A percentile compares a stretch with the other conserved stretches of the same genome.
Conservation (phyloP, 2,113 vertebrate genomes). For the Pitta sordida region DNA sequence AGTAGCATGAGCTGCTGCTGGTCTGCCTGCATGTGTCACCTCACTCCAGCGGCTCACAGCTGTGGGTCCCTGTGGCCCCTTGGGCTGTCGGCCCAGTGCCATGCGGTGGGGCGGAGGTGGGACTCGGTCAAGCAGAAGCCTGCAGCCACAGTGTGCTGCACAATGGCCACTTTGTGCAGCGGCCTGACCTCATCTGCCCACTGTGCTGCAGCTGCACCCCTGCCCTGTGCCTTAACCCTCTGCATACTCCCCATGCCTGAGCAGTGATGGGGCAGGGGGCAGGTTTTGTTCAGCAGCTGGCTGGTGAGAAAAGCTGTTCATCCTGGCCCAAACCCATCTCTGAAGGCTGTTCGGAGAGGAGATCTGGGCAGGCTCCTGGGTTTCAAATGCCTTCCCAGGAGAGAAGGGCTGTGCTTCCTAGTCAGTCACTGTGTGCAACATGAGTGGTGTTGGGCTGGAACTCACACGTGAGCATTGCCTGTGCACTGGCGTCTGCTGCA, state of each 20-base stretch:
- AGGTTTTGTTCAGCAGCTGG: background rate
- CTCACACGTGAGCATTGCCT: accelerated
- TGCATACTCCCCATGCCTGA: accelerated
- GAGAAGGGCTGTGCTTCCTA: accelerated
- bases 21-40: accelerated
- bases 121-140: background rate
- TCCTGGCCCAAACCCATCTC: background rate
- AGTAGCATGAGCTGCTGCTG: background rate
- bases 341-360: background rate
- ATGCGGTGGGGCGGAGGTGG: background rate
- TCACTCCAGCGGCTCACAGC: background rate
- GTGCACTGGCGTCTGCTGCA: accelerated
- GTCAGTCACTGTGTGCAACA: accelerated
- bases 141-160: background rate
- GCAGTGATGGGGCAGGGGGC: background rate
- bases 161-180: conserved; percentile 1
- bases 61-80: background rate
- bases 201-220: background rate
- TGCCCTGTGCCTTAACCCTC: background rate
- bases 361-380: background rate
- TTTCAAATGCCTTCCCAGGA: background rate
- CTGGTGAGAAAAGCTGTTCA: background rate
- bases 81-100: background rate
- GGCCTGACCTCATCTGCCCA: background rate
- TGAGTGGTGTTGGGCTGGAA: background rate